Conservation (phyloP, 1,140 invertebrate species). For the Tetraneura akinire region DNA sequence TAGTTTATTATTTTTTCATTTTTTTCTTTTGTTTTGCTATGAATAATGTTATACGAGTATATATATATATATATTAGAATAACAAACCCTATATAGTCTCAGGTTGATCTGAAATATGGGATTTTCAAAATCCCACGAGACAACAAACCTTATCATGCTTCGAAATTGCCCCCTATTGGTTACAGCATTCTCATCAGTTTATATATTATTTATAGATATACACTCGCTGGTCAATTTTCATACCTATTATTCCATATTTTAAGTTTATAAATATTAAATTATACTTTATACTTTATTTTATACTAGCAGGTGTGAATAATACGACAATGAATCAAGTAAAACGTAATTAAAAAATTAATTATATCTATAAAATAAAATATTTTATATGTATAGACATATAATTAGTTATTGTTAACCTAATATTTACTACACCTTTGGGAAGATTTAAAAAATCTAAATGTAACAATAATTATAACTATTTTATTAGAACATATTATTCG, state of each 20-base stretch:
- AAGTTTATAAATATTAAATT: background rate
- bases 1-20: too few relatives aligned
- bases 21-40: background rate
- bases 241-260: background rate
- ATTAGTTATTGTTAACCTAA: too few relatives aligned
- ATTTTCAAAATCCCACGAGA: background rate
- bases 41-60: background rate
- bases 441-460: too few relatives aligned
- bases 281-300: too few relatives aligned
- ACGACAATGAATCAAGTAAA: too few relatives aligned
- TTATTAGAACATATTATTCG: too few relatives aligned
- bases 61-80: background rate
- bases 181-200: background rate
- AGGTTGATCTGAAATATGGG: constrained; percentile 7
- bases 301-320: too few relatives aligned
- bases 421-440: too few relatives aligned
- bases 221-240: background rate
- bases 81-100: background rate
- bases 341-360: too few relatives aligned
- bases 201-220: constrained; percentile 13
- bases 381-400: too few relatives aligned
- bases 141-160: background rate
- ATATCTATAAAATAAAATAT: too few relatives aligned
- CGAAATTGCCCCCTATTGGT: background rate
- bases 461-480: too few relatives aligned